phyloP scores from a whole-genome alignment of 2,797 vertebrate genomes.

The Dallia pectoralis region DNA sequence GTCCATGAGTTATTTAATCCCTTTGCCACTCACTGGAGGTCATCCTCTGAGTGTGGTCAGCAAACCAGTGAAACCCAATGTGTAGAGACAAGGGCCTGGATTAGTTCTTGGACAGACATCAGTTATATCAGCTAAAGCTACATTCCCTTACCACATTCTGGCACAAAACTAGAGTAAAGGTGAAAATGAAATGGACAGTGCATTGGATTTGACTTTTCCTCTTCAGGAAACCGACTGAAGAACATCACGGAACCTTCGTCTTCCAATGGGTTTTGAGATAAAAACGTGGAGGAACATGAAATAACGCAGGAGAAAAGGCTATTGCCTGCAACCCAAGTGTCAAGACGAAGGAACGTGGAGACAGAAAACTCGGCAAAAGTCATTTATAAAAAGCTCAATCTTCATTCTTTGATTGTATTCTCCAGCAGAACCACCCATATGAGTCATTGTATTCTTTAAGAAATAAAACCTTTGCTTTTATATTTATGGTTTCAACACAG shows the following conservation, averaged over 20 bases:
- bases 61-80: too few relatives aligned
- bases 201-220: too few relatives aligned
- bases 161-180: conserved; percentile 46
- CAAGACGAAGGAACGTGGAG: conserved; percentile 34
- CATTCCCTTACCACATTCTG: conserved; percentile 38
- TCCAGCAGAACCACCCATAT: conserved; percentile 57
- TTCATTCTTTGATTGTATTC: conserved; percentile 48
- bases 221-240: too few relatives aligned
- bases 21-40: too few relatives aligned
- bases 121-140: conserved; percentile 25
- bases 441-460: conserved; percentile 58
- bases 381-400: conserved; percentile 43
- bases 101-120: not conserved
- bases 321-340: conserved; percentile 27
- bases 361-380: conserved; percentile 57
- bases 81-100: too few relatives aligned
- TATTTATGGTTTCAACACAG: conserved; percentile 41
- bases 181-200: not conserved
- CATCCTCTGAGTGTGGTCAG: too few relatives aligned
- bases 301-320: too few relatives aligned
- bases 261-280: too few relatives aligned
- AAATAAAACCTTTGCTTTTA: conserved; percentile 65
- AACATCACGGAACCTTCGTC: too few relatives aligned
- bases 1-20: too few relatives aligned
- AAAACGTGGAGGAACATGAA: too few relatives aligned